phyloP scores from a whole-genome alignment of 2,797 vertebrate species.

The Petrocephalus sullivani region DNA sequence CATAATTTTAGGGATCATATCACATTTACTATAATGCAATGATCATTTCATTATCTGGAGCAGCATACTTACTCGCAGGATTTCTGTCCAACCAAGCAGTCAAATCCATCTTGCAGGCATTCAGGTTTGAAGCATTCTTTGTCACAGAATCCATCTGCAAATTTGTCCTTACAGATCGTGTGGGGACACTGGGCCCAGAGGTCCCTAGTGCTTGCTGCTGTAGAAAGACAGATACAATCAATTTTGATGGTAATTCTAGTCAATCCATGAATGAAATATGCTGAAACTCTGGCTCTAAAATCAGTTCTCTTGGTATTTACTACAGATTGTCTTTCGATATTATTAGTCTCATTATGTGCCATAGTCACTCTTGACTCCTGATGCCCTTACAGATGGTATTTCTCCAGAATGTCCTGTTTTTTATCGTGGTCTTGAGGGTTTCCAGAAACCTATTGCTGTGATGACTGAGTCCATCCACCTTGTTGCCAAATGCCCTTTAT shows the following conservation, averaged over 20 bases:
- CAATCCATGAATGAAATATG: background rate
- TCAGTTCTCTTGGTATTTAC: background rate
- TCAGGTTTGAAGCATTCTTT: slow-evolving; percentile 60
- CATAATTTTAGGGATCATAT: background rate
- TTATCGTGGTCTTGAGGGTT: background rate
- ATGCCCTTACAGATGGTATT: background rate
- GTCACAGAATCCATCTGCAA: slow-evolving; percentile 70
- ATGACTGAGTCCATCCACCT: background rate
- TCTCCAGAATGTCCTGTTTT: background rate
- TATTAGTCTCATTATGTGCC: background rate
- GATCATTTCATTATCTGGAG: background rate
- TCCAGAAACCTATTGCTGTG: background rate
- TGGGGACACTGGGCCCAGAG: slow-evolving; percentile 68
- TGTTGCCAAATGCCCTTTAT: background rate
- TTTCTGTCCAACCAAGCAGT: slow-evolving; percentile 57
- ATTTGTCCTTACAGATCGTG: slow-evolving; percentile 66
- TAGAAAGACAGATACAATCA: slow-evolving; percentile 12
- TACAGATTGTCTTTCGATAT: background rate
- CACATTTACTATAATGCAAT: background rate
- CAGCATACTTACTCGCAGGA: slow-evolving; percentile 70
- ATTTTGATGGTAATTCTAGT: background rate
- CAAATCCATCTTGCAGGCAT: slow-evolving; percentile 77
- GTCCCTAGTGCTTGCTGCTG: slow-evolving; percentile 50
- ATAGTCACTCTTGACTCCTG: background rate
- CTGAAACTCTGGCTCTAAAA: background rate